Evolutionary conservation across 2,888 invertebrate genomes (phyloP).

Genomic region (Eristalis arbustorum): DNA sequence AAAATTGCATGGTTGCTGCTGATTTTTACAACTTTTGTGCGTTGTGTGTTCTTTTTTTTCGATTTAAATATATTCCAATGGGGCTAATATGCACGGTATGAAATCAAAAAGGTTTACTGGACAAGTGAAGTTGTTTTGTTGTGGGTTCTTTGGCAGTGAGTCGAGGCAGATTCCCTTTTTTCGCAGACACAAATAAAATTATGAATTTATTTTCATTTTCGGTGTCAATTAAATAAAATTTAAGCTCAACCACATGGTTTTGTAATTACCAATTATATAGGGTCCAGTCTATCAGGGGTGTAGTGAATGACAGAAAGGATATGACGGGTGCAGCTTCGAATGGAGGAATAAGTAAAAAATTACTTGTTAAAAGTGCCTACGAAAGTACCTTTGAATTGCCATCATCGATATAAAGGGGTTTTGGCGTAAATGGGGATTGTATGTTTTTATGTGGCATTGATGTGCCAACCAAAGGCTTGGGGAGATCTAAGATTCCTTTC

Average conservation of each 20-base stretch:
- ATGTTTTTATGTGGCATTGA: too few species aligned
- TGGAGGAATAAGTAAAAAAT: neutral
- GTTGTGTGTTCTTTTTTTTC: conserved; percentile 5
- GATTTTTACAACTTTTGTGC: conserved; percentile 22
- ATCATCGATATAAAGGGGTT: too few species aligned
- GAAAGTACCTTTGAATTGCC: too few species aligned
- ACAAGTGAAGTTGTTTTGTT: conserved; percentile 65
- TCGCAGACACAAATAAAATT: conserved; percentile 55
- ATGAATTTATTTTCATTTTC: conserved; percentile 62
- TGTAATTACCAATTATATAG: conserved; percentile 68
- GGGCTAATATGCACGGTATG: conserved; percentile 63
- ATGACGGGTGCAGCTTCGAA: neutral
- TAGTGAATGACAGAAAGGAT: conserved; percentile 24
- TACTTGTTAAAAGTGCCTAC: neutral
- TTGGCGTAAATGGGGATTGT: too few species aligned
- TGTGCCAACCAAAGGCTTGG: too few species aligned
- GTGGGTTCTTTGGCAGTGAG: conserved; percentile 25
- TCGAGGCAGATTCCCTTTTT: neutral
- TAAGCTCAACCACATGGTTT: conserved; percentile 63
- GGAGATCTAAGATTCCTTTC: too few species aligned
- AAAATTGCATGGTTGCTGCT: conserved; percentile 55
- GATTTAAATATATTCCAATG: conserved; percentile 42
- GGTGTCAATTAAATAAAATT: conserved; percentile 69
- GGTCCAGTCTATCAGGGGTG: conserved; percentile 59
- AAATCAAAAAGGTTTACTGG: conserved; percentile 62